Evolutionary conservation across 2,113 vertebrate species (phyloP), one percentile per base, ranked within the genome.

Genomic region (Xyliphius kryptos): DNA sequence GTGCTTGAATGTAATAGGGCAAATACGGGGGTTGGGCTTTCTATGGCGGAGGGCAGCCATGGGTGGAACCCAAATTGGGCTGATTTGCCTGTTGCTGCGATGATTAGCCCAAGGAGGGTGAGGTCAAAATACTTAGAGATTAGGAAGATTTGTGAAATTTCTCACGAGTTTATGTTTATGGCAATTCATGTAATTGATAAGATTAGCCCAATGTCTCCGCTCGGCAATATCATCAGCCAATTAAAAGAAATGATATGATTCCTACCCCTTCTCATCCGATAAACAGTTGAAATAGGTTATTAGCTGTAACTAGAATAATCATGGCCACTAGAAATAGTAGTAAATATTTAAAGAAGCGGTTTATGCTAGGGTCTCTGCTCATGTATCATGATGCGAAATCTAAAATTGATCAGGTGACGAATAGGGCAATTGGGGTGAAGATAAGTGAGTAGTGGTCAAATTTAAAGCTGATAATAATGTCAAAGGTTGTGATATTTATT

Each of bases 1-100:
- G n/a, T n/a, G n/a, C n/a, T n/a, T n/a, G n/a, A n/a, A n/a, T n/a
- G n/a, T n/a, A n/a, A n/a, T n/a, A n/a, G n/a, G n/a, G n/a, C n/a
- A n/a, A n/a, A n/a, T n/a, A n/a, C n/a, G n/a, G n/a, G n/a, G n/a
- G n/a, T n/a, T n/a, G n/a, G n/a, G n/a, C n/a, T n/a, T n/a, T n/a
- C n/a, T n/a, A n/a, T n/a, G n/a, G n/a, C n/a, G n/a, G n/a, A n/a
- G n/a, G n/a, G n/a, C n/a, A n/a, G n/a, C n/a, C n/a, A n/a, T n/a
- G n/a, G n/a, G n/a, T n/a, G n/a, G n/a, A 75, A 62, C 0, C 74
- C 70, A 22, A 73, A 76, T 72, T 76, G 70, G 4, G 74, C 67
- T 0, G 74, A 76, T 53, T 76, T 76, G 5, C 70, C 74, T 0
- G 58, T 73, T 0, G 74, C 70, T 0, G 74, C 74, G 0, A 73